Conservation (phyloP, 2,113 vertebrate genomes). For the Andinoacara biseriatus region DNA sequence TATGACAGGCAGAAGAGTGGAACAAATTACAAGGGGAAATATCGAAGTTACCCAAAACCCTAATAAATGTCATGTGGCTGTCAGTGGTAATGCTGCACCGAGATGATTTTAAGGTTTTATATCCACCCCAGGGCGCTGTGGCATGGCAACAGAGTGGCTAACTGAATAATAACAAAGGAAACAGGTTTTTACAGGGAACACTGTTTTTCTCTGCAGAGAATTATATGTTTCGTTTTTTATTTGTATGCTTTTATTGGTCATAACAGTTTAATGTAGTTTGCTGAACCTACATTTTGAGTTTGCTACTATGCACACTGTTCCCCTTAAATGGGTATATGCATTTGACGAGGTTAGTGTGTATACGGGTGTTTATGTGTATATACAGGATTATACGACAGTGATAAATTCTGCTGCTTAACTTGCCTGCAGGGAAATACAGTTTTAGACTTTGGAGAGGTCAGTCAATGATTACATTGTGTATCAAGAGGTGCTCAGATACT, state of each 20-base stretch:
- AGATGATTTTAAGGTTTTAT: conserved; percentile 33
- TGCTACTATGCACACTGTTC: conserved; percentile 6
- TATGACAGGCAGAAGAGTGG: conserved; percentile 9
- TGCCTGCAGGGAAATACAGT: conserved; percentile 11
- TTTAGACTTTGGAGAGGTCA: conserved; percentile 46
- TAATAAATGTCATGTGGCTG: conserved; percentile 48
- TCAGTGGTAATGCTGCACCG: not conserved
- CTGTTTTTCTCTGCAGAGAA: conserved; percentile 29
- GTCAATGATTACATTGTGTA: conserved; percentile 37
- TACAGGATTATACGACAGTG: conserved; percentile 43
- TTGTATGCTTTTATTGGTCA: conserved; percentile 48
- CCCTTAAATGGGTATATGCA: conserved; percentile 17
- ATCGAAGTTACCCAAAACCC: conserved; percentile 16
- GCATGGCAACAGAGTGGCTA: conserved; percentile 21
- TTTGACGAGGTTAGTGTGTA: conserved; percentile 40
- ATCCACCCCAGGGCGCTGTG: conserved; percentile 4
- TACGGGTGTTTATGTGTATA: conserved; percentile 19
- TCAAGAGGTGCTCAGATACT: conserved; percentile 16
- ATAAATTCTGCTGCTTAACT: conserved; percentile 52
- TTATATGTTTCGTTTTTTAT: not conserved
- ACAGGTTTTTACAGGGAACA: conserved; percentile 26
- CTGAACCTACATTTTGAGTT: conserved; percentile 57
- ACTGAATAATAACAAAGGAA: conserved; percentile 55
- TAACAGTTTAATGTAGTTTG: conserved; percentile 50
- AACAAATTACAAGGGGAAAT: not conserved